A percentile compares a stretch with the other conserved stretches of the same genome.
These are phyloP conservation scores for Diarsia dahlii DNA, from an alignment of 2,888 invertebrate genomes.

Conservation along the genomic window DNA sequence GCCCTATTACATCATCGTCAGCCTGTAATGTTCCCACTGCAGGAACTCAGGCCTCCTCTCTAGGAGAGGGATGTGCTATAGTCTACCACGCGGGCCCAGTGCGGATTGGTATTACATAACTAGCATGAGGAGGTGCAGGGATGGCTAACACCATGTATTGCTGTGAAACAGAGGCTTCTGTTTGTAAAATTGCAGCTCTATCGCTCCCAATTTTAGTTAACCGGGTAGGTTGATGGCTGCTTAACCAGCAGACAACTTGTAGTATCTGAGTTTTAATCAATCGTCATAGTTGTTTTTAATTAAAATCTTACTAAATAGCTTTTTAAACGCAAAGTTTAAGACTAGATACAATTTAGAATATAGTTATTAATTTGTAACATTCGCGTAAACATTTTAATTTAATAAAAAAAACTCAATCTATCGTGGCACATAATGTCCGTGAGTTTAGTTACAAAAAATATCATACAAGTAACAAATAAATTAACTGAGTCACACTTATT, in stretches of 20 bases:
- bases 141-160: background rate
- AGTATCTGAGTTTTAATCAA: background rate
- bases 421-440: constrained; percentile 32
- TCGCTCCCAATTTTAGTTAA: background rate
- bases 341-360: constrained; percentile 45
- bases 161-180: background rate
- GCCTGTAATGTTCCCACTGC: too few relatives aligned
- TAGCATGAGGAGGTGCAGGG: background rate
- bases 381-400: constrained; percentile 46
- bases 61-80: too few relatives aligned
- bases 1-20: too few relatives aligned
- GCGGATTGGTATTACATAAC: too few relatives aligned
- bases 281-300: background rate
- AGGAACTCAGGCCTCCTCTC: too few relatives aligned
- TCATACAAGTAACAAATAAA: constrained; percentile 48
- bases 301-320: background rate
- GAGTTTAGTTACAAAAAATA: constrained; percentile 49
- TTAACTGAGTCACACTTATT: constrained; percentile 40
- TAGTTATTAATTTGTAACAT: constrained; percentile 45
- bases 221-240: too few relatives aligned
- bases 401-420: constrained; percentile 18
- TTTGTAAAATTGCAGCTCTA: background rate
- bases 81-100: too few relatives aligned
- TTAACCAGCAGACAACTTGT: background rate
- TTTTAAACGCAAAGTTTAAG: constrained; percentile 45